Conservation (phyloP, 2,888 invertebrate genomes). For the Sylvicola fuscatus region DNA sequence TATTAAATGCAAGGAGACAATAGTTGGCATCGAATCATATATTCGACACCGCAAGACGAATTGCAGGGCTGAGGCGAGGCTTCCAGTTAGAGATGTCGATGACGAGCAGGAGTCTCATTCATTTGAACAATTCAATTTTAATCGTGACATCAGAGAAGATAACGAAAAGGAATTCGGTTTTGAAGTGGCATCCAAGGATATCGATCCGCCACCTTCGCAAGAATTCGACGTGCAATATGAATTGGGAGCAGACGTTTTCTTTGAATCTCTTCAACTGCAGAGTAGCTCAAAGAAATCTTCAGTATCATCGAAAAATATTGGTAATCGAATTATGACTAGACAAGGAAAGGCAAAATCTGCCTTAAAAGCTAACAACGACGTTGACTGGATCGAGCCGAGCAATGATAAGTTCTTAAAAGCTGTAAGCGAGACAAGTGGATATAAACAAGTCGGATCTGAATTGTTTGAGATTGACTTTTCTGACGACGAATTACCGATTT, state of each 20-base stretch:
- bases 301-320: constrained; percentile 7
- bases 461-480: constrained; percentile 15
- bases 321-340: constrained; percentile 24
- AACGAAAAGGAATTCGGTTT: neutral
- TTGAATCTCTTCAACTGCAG: constrained; percentile 60
- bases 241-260: constrained; percentile 67
- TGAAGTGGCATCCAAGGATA: constrained; percentile 8
- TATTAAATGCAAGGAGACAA: constrained; percentile 65
- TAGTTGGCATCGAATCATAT: constrained; percentile 70
- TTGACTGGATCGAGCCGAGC: constrained; percentile 11
- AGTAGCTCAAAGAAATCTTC: constrained; percentile 40
- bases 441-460: constrained; percentile 29
- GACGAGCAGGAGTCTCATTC: constrained; percentile 4
- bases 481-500: constrained; percentile 13
- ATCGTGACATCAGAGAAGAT: neutral
- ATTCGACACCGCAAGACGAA: constrained; percentile 58
- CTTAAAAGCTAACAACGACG: constrained; percentile 19
- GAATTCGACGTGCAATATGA: constrained; percentile 31
- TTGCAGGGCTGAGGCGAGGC: constrained; percentile 28
- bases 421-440: constrained; percentile 38
- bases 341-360: constrained; percentile 24
- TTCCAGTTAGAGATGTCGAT: constrained; percentile 12
- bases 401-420: constrained; percentile 36
- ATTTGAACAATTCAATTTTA: constrained; percentile 5
- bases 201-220: constrained; percentile 18